Conservation (phyloP, 2,888 invertebrate genomes). For the Perithous albicinctus region DNA sequence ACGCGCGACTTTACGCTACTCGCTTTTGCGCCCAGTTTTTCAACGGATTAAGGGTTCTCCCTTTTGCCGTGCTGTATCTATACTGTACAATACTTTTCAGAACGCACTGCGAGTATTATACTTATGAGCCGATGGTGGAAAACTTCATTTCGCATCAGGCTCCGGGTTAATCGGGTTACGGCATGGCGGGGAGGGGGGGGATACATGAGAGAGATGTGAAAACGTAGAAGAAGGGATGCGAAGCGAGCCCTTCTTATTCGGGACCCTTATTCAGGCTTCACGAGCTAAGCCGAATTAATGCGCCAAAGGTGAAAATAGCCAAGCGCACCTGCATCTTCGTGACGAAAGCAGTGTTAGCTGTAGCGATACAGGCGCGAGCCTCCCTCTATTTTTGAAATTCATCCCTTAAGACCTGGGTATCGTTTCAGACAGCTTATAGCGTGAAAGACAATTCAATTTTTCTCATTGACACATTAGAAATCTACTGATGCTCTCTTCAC, state of each 20-base stretch:
- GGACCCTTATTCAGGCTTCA: conserved; percentile 28
- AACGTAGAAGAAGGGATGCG: conserved; percentile 28
- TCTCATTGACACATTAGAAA: neutral
- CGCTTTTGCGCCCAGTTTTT: conserved; percentile 53
- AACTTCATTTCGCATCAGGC: conserved; percentile 66
- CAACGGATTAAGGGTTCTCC: conserved; percentile 70
- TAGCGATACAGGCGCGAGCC: neutral
- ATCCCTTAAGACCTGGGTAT: conserved; percentile 32
- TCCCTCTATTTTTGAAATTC: conserved; percentile 31
- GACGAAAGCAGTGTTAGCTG: conserved; percentile 12
- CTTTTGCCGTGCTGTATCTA: neutral
- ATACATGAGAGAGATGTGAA: conserved; percentile 20
- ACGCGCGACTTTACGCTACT: neutral
- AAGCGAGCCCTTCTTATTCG: conserved; percentile 17
- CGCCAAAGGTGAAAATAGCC: conserved; percentile 63
- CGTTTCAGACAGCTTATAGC: conserved; percentile 25
- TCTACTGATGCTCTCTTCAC: neutral
- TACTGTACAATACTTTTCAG: neutral
- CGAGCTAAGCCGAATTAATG: conserved; percentile 65
- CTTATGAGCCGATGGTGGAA: conserved; percentile 37
- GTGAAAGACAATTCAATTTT: conserved; percentile 19
- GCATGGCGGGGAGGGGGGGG: conserved; percentile 46
- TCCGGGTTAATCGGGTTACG: conserved; percentile 70
- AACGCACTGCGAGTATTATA: conserved; percentile 12
- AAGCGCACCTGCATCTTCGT: conserved; percentile 56